Evolutionary conservation across 2,797 vertebrate species (phyloP), one percentile per base, ranked within the genome.

Genomic region (Sarcophilus harrisii): DNA sequence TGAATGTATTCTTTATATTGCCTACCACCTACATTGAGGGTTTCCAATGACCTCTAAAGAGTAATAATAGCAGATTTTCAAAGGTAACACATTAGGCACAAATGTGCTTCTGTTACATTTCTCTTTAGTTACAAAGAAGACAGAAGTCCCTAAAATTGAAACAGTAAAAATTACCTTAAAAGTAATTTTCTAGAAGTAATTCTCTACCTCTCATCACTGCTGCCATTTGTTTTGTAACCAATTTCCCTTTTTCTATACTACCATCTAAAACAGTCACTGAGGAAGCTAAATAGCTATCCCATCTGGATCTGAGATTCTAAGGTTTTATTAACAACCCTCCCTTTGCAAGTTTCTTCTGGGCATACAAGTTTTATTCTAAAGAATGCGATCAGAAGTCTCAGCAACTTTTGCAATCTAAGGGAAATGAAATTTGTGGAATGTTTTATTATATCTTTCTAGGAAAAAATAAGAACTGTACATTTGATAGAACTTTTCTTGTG

Each of bases 391-490:
- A 30, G 8, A 57, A 59, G 32, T 58, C 32, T 87, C 38, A 54
- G 16, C 5, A 93, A 94, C 54, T 95, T 89, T 38, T 73, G 28
- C 81, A 94, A 93, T 1, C 10, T 62, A 28, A 90, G 11, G n/a
- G 9, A 95, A 94, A 94, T 59, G 28, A 12, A 57, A 94, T 55
- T 94, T 60, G 30, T 12, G 54, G 24, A 95, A 28, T 66, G 90
- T 81, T n/a, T 81, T 81, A 45, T 94, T 57, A 49, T 92, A 92
- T 92, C 18, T 91, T 92, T 91, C 89, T 58, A 58, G 58, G 81
- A 28, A 96, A 49, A 94, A 62, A 54, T 32, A 93, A 96, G 92
- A 97, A 93, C 89, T 32, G 38, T 93, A 57, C 94, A 45, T 3
- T 94, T n/a, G 0, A 0, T 0, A 94, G 28, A 45, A 30, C 38